Conservation (phyloP, 2,888 invertebrate genomes). For the Stictocephala bisonia region DNA sequence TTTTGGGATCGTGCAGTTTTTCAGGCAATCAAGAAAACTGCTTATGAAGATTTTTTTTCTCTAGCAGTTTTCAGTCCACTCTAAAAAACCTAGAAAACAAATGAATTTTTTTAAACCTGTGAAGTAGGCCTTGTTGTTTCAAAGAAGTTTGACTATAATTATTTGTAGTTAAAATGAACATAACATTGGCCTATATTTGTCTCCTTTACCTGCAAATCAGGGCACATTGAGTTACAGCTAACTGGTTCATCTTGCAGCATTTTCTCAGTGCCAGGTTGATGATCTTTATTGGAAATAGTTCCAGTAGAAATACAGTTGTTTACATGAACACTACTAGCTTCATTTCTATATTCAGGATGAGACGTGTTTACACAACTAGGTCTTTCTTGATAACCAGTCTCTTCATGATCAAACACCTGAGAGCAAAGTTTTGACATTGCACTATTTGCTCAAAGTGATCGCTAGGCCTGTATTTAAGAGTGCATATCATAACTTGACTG, state of each 20-base stretch:
- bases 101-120: neutral
- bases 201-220: slow-evolving; percentile 23
- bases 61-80: too few relatives aligned
- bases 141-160: neutral
- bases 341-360: slow-evolving; percentile 1
- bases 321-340: neutral
- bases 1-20: too few relatives aligned
- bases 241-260: neutral
- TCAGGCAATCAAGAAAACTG: too few relatives aligned
- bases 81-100: neutral
- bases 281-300: neutral
- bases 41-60: too few relatives aligned
- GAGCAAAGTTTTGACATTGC: neutral
- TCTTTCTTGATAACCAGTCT: slow-evolving; percentile 11
- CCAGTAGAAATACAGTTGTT: neutral
- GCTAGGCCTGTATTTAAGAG: too few relatives aligned
- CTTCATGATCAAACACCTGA: slow-evolving; percentile 14
- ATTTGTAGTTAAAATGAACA: neutral
- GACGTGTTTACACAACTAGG: neutral
- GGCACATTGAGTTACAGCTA: neutral
- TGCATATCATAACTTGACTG: too few relatives aligned
- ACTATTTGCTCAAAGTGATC: neutral
- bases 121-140: neutral
- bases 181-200: too few relatives aligned
- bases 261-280: too few relatives aligned